Conservation (phyloP, 2,797 vertebrate species). For the Tarsius wallacei region DNA sequence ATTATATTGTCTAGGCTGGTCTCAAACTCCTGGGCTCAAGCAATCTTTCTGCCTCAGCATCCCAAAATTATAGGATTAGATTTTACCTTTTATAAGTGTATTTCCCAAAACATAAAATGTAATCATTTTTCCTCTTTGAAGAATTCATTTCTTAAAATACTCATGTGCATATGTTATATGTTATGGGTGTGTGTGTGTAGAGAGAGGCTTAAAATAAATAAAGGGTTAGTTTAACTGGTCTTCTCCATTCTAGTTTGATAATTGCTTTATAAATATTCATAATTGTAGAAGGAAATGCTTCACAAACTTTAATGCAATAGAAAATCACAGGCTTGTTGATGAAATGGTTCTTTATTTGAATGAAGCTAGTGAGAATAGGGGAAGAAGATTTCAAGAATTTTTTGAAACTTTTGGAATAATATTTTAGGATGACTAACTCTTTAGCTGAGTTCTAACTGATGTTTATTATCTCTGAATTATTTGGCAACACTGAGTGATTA, state of each 20-base stretch:
- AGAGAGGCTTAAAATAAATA: neutral
- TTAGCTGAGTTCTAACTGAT: neutral
- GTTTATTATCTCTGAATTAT: conserved; percentile 10
- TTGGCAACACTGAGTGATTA: neutral
- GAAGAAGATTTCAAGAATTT: neutral
- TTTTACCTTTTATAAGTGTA: neutral
- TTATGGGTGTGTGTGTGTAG: neutral
- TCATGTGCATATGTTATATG: neutral
- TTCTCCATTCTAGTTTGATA: neutral
- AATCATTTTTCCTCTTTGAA: neutral
- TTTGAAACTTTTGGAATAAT: conserved; percentile 65
- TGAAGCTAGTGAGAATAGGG: conserved; percentile 22
- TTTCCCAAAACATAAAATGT: neutral
- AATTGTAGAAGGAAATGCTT: neutral
- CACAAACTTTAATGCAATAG: neutral
- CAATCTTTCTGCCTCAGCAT: no score
- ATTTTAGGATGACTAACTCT: neutral
- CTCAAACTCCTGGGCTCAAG: no score
- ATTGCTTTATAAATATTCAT: neutral
- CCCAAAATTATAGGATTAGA: neutral
- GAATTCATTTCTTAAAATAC: neutral
- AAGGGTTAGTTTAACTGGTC: neutral
- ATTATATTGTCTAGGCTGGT: no score
- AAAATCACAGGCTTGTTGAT: neutral
- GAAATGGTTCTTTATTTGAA: conserved; percentile 53